Evolutionary conservation across 1,140 invertebrate genomes (phyloP), one percentile per base, ranked within the genome.

Genomic region (Mizuhopecten yessoensis): DNA sequence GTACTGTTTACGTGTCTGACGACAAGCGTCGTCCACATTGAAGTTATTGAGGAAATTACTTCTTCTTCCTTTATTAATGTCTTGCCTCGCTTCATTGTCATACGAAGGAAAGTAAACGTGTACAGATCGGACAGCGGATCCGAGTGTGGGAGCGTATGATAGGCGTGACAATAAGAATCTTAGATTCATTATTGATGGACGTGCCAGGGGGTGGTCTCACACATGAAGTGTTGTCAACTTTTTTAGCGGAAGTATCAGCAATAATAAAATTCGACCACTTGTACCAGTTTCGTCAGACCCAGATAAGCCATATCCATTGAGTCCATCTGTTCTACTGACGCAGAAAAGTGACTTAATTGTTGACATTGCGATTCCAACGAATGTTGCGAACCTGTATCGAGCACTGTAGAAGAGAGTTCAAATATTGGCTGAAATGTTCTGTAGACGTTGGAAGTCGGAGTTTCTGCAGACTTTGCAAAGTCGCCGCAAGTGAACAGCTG

Each of bases 1-100:
- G 75, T 93, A n/a, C 42, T 94, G 0, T 93, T 94, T 49, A 94
- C 92, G 39, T 94, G 92, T 89, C 45, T 94, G 33, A 13, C 33
- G 10, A 88, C 87, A 3, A 86, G 93, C 42, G 90, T 86, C n/a
- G 88, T 93, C 20, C 94, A 94, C 88, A 91, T 94, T 34, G 92
- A 94, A 45, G 75, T 93, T 17, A 49, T 94, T 86, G 92, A 93
- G 20, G 90, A 91, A 34, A 90, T 94, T 91, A 49, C 86, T 29
- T 92, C 93, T 23, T 93, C 92, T 34, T 34, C 91, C n/a, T 93
- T 93, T 88, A 93, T 94, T 34, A 94, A 94, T 42, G 94, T 92
- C 7, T 29, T 94, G 13, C 23, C 92, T 34, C 20, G 89, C 23
- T 92, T 92, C 45, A 36, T 57, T 9, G 87, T 89, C 3, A 87